Evolutionary conservation across 1,140 invertebrate genomes (phyloP).

Genomic region (Neodiprion lecontei): DNA sequence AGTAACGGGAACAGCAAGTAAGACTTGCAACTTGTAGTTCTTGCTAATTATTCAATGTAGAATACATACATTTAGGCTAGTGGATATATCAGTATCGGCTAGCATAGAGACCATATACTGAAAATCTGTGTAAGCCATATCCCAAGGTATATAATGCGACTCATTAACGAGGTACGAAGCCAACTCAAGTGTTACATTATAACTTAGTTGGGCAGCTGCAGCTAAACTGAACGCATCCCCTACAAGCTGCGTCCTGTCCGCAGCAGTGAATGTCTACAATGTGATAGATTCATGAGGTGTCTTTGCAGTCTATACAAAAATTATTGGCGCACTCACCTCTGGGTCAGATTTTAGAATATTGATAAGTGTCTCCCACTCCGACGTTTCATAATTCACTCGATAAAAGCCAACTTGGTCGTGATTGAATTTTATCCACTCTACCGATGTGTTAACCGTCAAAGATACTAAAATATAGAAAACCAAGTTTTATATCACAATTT

Average conservation of each 20-base stretch:
- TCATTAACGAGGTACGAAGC: slow-evolving; percentile 73
- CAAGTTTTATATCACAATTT: slow-evolving; percentile 30
- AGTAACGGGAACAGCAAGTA: too few species aligned
- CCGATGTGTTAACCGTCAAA: slow-evolving; percentile 54
- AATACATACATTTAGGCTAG: slow-evolving; percentile 66
- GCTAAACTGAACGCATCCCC: slow-evolving; percentile 88
- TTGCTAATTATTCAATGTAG: slow-evolving; percentile 1
- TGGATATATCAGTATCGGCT: slow-evolving; percentile 64
- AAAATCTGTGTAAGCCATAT: slow-evolving; percentile 66
- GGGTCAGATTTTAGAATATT: slow-evolving; percentile 63
- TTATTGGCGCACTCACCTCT: slow-evolving; percentile 50
- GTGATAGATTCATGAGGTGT: neutral
- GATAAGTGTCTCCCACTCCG: slow-evolving; percentile 72
- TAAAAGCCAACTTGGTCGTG: slow-evolving; percentile 87
- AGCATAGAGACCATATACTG: slow-evolving; percentile 66
- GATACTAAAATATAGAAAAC: slow-evolving; percentile 50
- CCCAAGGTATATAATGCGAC: slow-evolving; percentile 76
- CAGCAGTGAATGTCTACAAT: slow-evolving; percentile 67
- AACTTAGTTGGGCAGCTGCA: slow-evolving; percentile 69
- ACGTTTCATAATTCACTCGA: slow-evolving; percentile 80
- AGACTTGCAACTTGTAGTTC: slow-evolving; percentile 8
- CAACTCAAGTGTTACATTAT: slow-evolving; percentile 71
- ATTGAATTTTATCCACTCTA: slow-evolving; percentile 86
- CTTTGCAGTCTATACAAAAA: neutral
- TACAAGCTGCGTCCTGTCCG: slow-evolving; percentile 83